A percentile compares a stretch with the other conserved stretches of the same genome.
These are phyloP conservation scores for Cylindroiulus punctatus DNA, from an alignment of 2,888 invertebrate species.

Conservation along the genomic window DNA sequence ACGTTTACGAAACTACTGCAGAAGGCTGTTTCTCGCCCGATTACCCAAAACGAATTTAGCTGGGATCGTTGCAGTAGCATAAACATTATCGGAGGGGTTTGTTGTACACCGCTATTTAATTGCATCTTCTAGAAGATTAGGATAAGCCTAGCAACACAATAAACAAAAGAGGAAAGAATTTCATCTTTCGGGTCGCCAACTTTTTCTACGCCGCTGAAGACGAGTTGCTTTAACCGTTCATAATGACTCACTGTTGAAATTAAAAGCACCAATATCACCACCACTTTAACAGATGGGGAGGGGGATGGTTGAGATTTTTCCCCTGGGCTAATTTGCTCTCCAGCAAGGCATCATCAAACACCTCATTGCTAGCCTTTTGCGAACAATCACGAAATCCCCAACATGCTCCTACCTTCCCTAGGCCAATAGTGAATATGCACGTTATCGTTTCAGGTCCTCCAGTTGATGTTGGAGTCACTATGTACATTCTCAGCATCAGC, in stretches of 20 bases:
- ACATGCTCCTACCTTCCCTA: slow-evolving; percentile 19
- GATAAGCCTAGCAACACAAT: neutral
- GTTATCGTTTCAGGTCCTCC: slow-evolving; percentile 84
- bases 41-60: neutral
- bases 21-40: neutral
- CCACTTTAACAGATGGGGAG: neutral
- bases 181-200: neutral
- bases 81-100: neutral
- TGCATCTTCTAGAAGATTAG: slow-evolving; percentile 9
- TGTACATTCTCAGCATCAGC: slow-evolving; percentile 98
- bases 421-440: slow-evolving; percentile 42
- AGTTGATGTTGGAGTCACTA: slow-evolving; percentile 97
- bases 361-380: neutral
- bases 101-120: neutral
- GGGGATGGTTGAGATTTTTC: neutral
- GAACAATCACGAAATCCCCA: neutral
- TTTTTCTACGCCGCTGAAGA: neutral
- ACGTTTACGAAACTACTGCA: neutral
- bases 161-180: slow-evolving; percentile 13
- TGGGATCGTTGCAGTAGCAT: neutral
- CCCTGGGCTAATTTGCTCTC: no score
- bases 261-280: neutral
- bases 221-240: neutral
- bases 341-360: neutral
- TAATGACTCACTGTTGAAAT: neutral